These are phyloP conservation scores for Formicarius rufipectus DNA, from an alignment of 2,113 vertebrate genomes.

Conservation along the genomic window DNA sequence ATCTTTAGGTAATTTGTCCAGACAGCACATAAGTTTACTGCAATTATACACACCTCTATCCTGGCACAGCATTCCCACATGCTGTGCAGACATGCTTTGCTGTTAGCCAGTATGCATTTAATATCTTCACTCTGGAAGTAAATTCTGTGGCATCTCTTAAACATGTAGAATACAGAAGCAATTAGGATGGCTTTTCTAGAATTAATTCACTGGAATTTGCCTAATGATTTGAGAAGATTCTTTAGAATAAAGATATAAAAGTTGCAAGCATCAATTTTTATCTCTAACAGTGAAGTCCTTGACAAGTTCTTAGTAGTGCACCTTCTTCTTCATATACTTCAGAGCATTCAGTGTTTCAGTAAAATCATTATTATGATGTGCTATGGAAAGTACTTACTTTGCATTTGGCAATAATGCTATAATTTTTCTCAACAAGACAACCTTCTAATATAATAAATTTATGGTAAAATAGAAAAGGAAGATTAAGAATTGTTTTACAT, in stretches of 20 bases:
- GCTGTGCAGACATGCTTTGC: background rate
- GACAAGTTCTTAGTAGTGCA: background rate
- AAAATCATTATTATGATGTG: background rate
- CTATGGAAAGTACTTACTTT: slow-evolving; percentile 31
- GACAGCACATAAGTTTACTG: background rate
- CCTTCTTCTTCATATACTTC: background rate
- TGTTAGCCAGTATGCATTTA: background rate
- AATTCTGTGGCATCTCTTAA: background rate
- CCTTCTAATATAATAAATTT: slow-evolving; percentile 47
- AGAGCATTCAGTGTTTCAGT: background rate
- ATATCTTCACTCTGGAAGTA: background rate
- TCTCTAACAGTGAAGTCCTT: background rate
- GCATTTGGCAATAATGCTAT: background rate
- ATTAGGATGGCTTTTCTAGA: background rate
- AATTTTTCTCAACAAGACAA: slow-evolving; percentile 41
- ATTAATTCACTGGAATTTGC: background rate
- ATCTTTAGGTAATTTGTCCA: background rate
- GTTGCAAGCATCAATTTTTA: background rate
- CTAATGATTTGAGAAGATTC: background rate
- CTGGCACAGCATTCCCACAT: background rate
- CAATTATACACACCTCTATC: background rate
- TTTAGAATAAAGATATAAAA: background rate
- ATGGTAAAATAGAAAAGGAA: slow-evolving; percentile 12
- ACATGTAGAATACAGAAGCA: background rate
- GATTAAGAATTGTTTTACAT: slow-evolving; percentile 48